Conservation (phyloP, 2,113 vertebrate genomes). For the Syrrhaptes paradoxus region DNA sequence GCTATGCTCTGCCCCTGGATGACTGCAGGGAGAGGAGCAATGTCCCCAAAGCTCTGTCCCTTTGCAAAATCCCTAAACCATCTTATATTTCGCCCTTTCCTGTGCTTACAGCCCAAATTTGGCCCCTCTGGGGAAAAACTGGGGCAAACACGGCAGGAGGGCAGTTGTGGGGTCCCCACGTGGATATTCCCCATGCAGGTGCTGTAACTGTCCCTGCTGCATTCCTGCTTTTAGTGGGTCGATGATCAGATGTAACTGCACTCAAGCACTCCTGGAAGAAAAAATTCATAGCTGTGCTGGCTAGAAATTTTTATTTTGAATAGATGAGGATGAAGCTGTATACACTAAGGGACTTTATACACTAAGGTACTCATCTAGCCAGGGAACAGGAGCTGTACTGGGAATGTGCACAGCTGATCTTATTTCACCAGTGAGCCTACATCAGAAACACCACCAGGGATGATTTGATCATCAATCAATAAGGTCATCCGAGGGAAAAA, state of each 20-base stretch:
- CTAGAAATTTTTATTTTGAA: neutral
- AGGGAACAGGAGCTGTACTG: neutral
- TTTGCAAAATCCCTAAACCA: rapidly evolving
- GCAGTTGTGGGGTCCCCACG: neutral
- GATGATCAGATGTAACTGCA: neutral
- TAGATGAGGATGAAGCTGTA: neutral
- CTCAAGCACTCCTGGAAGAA: rapidly evolving
- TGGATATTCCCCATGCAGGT: neutral
- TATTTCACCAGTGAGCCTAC: neutral
- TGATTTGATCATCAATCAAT: neutral
- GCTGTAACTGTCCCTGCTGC: neutral
- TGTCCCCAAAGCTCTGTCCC: rapidly evolving
- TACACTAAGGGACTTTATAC: neutral
- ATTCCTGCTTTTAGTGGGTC: neutral
- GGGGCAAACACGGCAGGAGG: neutral
- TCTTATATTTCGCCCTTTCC: too few species aligned
- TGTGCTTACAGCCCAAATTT: neutral
- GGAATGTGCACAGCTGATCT: rapidly evolving
- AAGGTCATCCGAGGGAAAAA: neutral
- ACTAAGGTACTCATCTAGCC: neutral
- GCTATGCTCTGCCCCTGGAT: neutral
- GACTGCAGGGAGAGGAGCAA: neutral
- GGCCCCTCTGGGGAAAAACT: neutral
- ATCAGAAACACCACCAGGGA: neutral
- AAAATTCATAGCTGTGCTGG: neutral